Evolutionary conservation across 2,888 invertebrate species (phyloP), one percentile per base, ranked within the genome.

Genomic region (Girardia tigrina): DNA sequence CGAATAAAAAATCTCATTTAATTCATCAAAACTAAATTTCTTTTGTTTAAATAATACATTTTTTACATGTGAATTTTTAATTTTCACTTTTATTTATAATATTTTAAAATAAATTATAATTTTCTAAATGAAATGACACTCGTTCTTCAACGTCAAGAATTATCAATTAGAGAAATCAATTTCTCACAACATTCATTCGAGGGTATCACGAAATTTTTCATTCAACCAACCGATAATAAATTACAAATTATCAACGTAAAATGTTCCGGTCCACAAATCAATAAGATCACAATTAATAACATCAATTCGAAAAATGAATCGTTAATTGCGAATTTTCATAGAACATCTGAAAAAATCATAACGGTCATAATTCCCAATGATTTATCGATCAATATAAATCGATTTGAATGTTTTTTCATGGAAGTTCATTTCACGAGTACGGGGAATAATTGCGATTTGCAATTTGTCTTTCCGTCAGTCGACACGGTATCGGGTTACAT

Each of bases 131-230:
- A n/a, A n/a, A n/a, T n/a, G n/a, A n/a, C n/a, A n/a, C n/a, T n/a
- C n/a, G n/a, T n/a, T n/a, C n/a, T n/a, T n/a, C n/a, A 56, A 56
- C 56, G 56, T 12, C 56, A 56, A 56, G 56, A 56, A 20, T 56
- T 56, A 56, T 56, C 56, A n/a, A 56, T 56, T 20, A n/a, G 23
- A 8, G 4, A 4, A 20, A 56, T 56, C n/a, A 16, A 56, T 16
- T 56, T 56, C 23, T 56, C 56, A n/a, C n/a, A 16, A 4, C 56
- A 56, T n/a, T 56, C 56, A 56, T 56, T 56, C 23, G 56, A 56
- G 2, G 56, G 8, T 8, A 56, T 56, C 4, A 56, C 56, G 4
- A 56, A 16, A 16, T 56, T 56, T 12, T 2, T 56, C 4, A 56
- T 56, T 12, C 23, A 20, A 20, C 56, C 56, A 8, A 4, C 23